Base-by-base conservation (phyloP, 2,888 invertebrate species). In the Epinotia brunnichana region DNA sequence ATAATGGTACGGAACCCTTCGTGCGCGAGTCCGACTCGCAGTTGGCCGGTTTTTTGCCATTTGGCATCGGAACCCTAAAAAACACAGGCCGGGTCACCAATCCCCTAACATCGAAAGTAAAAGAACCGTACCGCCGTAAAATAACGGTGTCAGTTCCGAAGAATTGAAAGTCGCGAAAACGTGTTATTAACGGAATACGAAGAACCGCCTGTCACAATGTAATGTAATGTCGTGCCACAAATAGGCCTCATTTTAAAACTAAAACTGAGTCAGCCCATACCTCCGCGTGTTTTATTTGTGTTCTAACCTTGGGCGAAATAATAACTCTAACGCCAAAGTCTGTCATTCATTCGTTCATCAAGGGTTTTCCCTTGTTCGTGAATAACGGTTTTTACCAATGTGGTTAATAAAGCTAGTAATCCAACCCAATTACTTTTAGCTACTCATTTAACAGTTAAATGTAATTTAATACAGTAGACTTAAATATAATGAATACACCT, bases 261-360 rank as follows among this genome's bases (percentile, higher is more conserved):
- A 76, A 76, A 75, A 59, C 78, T 81, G 81, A 82, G 75, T 82
- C 81, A 81, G 63, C 74, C 76, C 74, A 76, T 76, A 75, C 53
- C 29, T 67, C 7, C 11, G 4, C 19, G 39, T 56, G 73, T 64
- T 73, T 74, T 73, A 70, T 73, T 76, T 74, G 53, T 64, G 62
- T 15, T n/a, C 29, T 17, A 35, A 41, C 74, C 69, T 74, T 71
- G 44, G 10, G 17, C n/a, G 44, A 62, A n/a, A 64, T 4, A 39
- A 39, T 41, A 39, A 44, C 5, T 48, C 5, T 48, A n/a, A 2
- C 48, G n/a, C n/a, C 48, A n/a, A 7, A 48, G n/a, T 44, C 15
- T 41, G 41, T 48, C 4, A n/a, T 15, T 15, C 15, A 15, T 15
- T 44, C 15, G 15, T 35, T 44, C 44, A 4, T 44, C 15, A 4